These are phyloP conservation scores for Helicoverpa armigera DNA, from an alignment of 1,140 invertebrate species.

Conservation along the genomic window DNA sequence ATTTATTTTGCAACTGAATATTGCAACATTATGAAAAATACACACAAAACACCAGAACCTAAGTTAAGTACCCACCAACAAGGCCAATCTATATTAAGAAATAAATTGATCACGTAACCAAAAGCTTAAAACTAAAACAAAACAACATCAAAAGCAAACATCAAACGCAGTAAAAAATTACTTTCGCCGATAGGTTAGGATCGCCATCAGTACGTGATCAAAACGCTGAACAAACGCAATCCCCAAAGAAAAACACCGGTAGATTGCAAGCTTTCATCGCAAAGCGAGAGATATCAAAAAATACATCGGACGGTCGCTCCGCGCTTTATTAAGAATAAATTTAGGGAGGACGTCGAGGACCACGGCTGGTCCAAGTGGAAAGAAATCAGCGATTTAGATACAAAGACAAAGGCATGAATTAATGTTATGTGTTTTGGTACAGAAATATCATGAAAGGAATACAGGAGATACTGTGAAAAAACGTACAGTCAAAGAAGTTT, in stretches of 20 bases:
- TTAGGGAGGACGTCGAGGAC: constrained; percentile 66
- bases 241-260: constrained; percentile 65
- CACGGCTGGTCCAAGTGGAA: constrained; percentile 48
- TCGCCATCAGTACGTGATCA: constrained; percentile 50
- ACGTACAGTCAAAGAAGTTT: too few species aligned
- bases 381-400: not conserved
- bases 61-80: too few species aligned
- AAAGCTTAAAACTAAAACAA: constrained; percentile 1
- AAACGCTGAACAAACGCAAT: constrained; percentile 48
- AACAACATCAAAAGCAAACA: constrained; percentile 36
- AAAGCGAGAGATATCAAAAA: constrained; percentile 83
- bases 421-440: too few species aligned
- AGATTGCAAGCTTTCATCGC: constrained; percentile 67
- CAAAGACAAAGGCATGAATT: not conserved
- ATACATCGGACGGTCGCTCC: constrained; percentile 78
- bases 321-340: constrained; percentile 86
- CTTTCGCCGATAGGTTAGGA: constrained; percentile 23
- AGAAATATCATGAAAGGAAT: too few species aligned
- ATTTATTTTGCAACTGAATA: too few species aligned
- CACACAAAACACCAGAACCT: too few species aligned
- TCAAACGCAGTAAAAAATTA: constrained; percentile 32
- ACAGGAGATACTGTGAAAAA: too few species aligned
- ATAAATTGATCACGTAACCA: not conserved
- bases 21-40: too few species aligned
- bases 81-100: too few species aligned